These are phyloP conservation scores for Ellobium chinense DNA, from an alignment of 2,888 invertebrate species.

Conservation along the genomic window DNA sequence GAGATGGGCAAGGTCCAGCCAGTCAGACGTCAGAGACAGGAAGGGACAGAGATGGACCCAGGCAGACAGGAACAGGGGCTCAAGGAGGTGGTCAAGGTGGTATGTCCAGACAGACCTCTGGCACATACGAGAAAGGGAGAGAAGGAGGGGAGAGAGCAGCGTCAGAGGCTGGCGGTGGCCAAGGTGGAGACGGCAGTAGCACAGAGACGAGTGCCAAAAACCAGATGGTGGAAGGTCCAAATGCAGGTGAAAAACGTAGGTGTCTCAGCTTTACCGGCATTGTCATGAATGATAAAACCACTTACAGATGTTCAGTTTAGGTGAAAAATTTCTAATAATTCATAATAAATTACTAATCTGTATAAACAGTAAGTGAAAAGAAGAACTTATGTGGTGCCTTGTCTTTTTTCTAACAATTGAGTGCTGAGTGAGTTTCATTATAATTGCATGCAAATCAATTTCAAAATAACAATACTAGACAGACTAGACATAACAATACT, in stretches of 20 bases:
- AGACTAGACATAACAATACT: no score
- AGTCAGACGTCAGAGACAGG: constrained; percentile 3
- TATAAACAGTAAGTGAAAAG: no score
- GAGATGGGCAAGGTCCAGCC: not conserved
- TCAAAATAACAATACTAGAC: no score
- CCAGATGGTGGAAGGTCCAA: not conserved
- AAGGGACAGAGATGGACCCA: not conserved
- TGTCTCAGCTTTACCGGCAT: constrained; percentile 31
- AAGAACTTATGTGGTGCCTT: no score
- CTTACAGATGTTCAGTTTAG: no score
- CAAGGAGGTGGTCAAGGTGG: not conserved
- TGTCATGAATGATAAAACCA: constrained; percentile 11
- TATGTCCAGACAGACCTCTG: not conserved
- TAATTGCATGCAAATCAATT: no score
- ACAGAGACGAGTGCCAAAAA: not conserved
- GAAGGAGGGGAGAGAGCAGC: not conserved
- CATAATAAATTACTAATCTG: no score
- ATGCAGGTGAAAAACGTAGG: constrained; percentile 52
- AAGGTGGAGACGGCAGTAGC: not conserved
- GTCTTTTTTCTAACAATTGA: no score
- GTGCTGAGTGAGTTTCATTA: no score
- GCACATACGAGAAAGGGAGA: not conserved
- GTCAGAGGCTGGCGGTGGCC: not conserved
- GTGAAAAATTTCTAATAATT: no score
- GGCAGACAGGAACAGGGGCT: not conserved